Percentiles rank a stretch among this genome's conserved stretches.
Conservation (phyloP, 2,797 vertebrate genomes). For the Pogoniulus pusillus region DNA sequence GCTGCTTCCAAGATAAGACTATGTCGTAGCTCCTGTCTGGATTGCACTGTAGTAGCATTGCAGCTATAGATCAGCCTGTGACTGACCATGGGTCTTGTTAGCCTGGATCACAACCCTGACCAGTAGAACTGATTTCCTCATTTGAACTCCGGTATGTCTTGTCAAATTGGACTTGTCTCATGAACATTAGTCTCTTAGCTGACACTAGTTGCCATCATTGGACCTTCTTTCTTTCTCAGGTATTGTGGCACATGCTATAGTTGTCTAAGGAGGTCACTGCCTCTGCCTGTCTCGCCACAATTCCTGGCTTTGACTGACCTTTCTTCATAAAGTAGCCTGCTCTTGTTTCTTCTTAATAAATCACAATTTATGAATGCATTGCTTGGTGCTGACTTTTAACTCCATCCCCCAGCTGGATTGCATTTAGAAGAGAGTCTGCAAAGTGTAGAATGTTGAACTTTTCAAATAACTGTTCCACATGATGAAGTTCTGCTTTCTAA, state of each 20-base stretch:
- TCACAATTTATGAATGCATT: not conserved
- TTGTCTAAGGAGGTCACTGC: not conserved
- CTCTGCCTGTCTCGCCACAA: not conserved
- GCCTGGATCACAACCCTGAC: not conserved
- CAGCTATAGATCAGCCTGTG: too few species aligned
- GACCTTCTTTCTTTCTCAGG: not conserved
- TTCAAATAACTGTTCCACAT: too few species aligned
- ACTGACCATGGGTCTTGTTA: not conserved
- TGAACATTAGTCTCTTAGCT: not conserved
- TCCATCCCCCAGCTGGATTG: not conserved
- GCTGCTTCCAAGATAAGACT: too few species aligned
- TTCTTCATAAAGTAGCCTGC: not conserved
- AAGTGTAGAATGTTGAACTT: too few species aligned
- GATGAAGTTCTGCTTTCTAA: too few species aligned
- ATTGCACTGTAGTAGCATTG: not conserved
- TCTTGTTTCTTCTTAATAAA: not conserved
- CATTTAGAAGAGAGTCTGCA: not conserved
- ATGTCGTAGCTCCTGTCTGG: not conserved
- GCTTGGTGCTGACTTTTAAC: not conserved
- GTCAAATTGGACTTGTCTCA: not conserved
- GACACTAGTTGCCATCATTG: not conserved
- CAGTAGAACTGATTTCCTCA: not conserved
- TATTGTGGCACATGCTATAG: not conserved
- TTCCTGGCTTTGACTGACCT: not conserved
- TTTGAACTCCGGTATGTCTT: not conserved